Evolutionary conservation across 2,888 invertebrate genomes (phyloP).

Genomic region (Andrena flavipes): DNA sequence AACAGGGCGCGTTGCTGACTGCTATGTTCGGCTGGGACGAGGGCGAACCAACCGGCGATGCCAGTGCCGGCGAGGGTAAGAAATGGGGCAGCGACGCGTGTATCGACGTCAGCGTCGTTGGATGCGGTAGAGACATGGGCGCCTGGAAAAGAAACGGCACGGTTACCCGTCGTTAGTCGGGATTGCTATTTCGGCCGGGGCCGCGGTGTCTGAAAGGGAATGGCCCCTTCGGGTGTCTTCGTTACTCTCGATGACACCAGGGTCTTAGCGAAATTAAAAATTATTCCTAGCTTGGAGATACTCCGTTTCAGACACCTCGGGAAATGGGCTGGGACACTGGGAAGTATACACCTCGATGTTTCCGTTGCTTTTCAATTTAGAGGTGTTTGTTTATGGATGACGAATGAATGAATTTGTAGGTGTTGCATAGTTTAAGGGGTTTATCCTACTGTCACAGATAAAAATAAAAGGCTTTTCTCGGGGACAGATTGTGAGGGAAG

Average conservation of each 20-base stretch:
- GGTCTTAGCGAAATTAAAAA: conserved; percentile 1
- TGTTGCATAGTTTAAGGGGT: too few relatives aligned
- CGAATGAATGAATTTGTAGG: too few relatives aligned
- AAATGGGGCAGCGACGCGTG: conserved; percentile 93
- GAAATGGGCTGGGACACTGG: too few relatives aligned
- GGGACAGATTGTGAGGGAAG: too few relatives aligned
- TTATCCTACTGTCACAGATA: too few relatives aligned
- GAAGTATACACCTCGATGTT: too few relatives aligned
- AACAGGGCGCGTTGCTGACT: conserved; percentile 94
- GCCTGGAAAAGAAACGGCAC: conserved; percentile 83
- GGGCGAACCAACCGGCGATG: conserved; percentile 94
- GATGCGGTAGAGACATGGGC: conserved; percentile 87
- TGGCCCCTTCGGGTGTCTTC: neutral
- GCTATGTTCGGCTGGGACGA: conserved; percentile 90
- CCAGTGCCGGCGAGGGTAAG: conserved; percentile 96
- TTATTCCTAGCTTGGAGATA: neutral
- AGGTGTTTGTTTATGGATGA: too few relatives aligned
- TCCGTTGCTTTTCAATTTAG: too few relatives aligned
- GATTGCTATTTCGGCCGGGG: neutral
- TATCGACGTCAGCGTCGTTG: conserved; percentile 89
- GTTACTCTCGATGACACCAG: neutral
- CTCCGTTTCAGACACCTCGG: too few relatives aligned
- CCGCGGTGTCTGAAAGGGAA: neutral
- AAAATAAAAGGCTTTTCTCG: too few relatives aligned
- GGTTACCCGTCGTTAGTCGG: conserved; percentile 8